Evolutionary conservation across 2,797 vertebrate species (phyloP), one percentile per base, ranked within the genome.

Genomic region (Allobates femoralis): DNA sequence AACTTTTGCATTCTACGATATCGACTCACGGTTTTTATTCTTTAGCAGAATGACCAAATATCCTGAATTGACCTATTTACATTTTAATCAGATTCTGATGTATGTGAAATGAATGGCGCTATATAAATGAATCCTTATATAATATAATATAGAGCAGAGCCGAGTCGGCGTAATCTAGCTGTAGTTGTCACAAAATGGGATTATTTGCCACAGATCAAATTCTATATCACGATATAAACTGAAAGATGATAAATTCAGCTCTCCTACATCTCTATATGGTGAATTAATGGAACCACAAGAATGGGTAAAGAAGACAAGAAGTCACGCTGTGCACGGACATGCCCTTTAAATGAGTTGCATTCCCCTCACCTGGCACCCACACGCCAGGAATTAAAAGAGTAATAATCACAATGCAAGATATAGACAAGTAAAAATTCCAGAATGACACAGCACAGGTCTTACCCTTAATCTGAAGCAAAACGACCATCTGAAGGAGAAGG

Each of bases 381-480:
- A 32, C 30, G 15, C 19, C 50, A 23, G 41, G 32, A 41, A 78
- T 26, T 26, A 41, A 8, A 5, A 62, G 19, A 1, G 16, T 28
- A 55, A 34, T 34, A 55, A 51, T 37, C 50, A 85, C 14, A 30
- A 74, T n/a, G 67, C 51, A 58, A 85, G 34, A 56, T 53, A 78
- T 32, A 37, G 51, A 41, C 51, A 15, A 85, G 76, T 16, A 30
- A 23, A 76, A 73, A 56, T 79, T 50, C 76, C 21, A 85, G 69
- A 81, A 81, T 85, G 87, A 88, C 83, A 88, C 78, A 81, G 83
- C 69, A 77, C 7, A 7, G 32, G 56, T 51, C 87, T 85, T 88
- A 88, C 87, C 87, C 85, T 88, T 69, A 37, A 88, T 58, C 32
- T 85, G 51, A 11, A 88, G 69, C 12, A 85, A 37, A 32, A 81